Evolutionary conservation across 2,888 invertebrate genomes (phyloP).

Genomic region (Lasioglossum lativentre): DNA sequence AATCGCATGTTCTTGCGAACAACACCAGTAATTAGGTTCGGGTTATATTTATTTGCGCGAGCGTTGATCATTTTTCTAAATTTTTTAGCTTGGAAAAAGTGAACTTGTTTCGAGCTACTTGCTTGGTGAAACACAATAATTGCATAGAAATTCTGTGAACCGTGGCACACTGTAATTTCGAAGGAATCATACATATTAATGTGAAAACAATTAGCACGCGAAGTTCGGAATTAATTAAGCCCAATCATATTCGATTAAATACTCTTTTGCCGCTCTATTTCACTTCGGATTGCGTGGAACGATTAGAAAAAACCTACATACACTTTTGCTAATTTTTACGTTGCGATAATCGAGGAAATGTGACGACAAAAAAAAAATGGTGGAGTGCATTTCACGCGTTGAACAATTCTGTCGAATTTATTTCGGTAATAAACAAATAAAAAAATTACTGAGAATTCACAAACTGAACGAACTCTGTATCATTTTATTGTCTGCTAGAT

Average conservation of each 20-base stretch:
- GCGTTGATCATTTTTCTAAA: not conserved
- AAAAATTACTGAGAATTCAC: too few relatives aligned
- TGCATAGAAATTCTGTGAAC: not conserved
- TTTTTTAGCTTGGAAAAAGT: not conserved
- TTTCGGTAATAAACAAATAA: too few relatives aligned
- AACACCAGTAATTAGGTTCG: not conserved
- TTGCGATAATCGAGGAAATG: not conserved
- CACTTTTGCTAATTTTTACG: not conserved
- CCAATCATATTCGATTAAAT: not conserved
- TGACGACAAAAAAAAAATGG: not conserved
- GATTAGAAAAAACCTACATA: not conserved
- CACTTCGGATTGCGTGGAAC: not conserved
- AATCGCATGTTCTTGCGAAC: not conserved
- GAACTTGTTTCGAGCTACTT: not conserved
- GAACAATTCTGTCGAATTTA: not conserved
- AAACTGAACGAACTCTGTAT: not conserved
- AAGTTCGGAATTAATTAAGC: not conserved
- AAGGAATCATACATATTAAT: not conserved
- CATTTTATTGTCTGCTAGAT: not conserved
- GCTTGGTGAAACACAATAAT: not conserved
- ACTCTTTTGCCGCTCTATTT: not conserved
- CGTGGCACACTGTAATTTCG: not conserved
- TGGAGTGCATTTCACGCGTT: not conserved
- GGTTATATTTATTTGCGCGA: not conserved
- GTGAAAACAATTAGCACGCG: not conserved